Evolutionary conservation across 2,113 vertebrate species (phyloP).

Genomic region (Chaetodon auriga): DNA sequence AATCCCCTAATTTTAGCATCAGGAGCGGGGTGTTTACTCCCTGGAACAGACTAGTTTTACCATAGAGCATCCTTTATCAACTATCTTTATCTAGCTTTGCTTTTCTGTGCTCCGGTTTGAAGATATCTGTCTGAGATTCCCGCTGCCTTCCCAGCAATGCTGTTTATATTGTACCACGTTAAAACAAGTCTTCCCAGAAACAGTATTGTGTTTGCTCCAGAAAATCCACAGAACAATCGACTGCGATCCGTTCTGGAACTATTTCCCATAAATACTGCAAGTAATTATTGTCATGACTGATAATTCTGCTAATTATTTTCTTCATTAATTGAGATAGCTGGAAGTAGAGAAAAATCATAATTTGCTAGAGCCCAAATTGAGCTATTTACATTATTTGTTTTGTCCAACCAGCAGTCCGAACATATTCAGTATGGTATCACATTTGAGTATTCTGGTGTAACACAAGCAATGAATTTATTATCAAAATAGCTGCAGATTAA

Average conservation of each 20-base stretch:
- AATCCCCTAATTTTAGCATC: neutral
- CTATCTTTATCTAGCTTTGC: neutral
- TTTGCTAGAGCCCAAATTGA: neutral
- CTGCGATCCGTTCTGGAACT: neutral
- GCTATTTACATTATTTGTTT: neutral
- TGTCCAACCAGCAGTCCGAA: neutral
- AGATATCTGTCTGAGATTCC: no score
- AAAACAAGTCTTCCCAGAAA: neutral
- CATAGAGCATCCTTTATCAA: neutral
- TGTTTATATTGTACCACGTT: neutral
- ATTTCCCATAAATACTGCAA: neutral
- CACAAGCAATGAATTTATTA: no score
- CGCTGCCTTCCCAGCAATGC: neutral
- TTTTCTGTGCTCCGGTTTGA: neutral
- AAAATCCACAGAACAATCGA: neutral
- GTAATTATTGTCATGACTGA: neutral
- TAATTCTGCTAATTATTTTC: neutral
- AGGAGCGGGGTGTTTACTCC: neutral
- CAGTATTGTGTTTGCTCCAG: neutral
- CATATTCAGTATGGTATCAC: neutral
- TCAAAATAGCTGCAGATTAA: no score
- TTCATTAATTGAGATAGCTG: neutral
- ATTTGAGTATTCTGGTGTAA: no score
- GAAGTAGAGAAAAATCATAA: neutral
- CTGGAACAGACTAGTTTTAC: neutral